These are phyloP conservation scores for Zele albiditarsus DNA, from an alignment of 2,888 invertebrate species.

Conservation along the genomic window DNA sequence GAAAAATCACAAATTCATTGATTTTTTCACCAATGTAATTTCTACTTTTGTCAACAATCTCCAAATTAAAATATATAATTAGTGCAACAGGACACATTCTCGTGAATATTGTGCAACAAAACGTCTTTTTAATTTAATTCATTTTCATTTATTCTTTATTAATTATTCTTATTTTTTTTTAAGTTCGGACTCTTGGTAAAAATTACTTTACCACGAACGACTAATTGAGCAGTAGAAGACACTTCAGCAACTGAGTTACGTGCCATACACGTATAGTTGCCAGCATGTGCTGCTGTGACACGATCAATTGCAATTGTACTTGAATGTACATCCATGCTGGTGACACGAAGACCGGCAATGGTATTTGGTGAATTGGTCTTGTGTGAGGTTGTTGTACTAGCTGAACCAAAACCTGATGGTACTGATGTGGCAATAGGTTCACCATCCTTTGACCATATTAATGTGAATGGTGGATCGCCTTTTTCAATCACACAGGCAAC, in stretches of 20 bases:
- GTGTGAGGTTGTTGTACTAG: conserved; percentile 32
- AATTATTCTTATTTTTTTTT: conserved; percentile 7
- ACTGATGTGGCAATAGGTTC: conserved; percentile 80
- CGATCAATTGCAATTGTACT: conserved; percentile 89
- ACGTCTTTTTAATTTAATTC: neutral
- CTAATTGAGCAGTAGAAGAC: conserved; percentile 72
- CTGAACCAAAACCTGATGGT: conserved; percentile 46
- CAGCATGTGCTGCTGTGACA: conserved; percentile 88
- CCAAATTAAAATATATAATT: conserved; percentile 27
- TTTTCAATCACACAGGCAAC: conserved; percentile 93
- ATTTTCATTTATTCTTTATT: conserved; percentile 21
- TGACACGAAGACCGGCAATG: conserved; percentile 65
- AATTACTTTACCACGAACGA: conserved; percentile 73
- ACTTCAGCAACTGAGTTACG: conserved; percentile 84
- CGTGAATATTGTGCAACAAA: conserved; percentile 19
- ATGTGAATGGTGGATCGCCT: conserved; percentile 92
- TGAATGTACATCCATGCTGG: conserved; percentile 84
- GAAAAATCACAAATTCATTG: too few relatives aligned
- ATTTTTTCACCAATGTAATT: conserved; percentile 10
- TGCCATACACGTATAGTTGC: conserved; percentile 95
- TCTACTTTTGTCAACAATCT: conserved; percentile 11
- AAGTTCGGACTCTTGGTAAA: conserved; percentile 28
- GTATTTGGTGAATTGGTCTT: conserved; percentile 40
- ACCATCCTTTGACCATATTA: conserved; percentile 93
- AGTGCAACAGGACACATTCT: conserved; percentile 24